Conservation (phyloP, 1,140 invertebrate genomes). For the Papilio helenus region DNA sequence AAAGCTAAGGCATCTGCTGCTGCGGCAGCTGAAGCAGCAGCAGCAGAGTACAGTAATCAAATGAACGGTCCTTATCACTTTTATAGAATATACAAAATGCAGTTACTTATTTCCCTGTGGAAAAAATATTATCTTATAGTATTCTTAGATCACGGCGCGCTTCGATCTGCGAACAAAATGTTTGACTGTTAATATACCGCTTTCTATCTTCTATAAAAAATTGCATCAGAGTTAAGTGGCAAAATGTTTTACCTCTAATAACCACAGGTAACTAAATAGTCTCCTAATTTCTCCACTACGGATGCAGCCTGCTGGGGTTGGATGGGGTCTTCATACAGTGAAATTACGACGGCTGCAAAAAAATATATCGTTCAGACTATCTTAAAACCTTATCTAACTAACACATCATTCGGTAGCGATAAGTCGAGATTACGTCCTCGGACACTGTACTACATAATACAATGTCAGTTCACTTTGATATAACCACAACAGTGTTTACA, state of each 20-base stretch:
- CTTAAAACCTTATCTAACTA: constrained; percentile 24
- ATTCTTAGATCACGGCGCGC: constrained; percentile 83
- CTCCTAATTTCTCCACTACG: constrained; percentile 97
- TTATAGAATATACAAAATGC: constrained; percentile 84
- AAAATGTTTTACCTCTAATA: constrained; percentile 88
- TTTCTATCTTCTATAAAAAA: not conserved
- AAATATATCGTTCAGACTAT: constrained; percentile 55
- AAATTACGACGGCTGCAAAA: constrained; percentile 93
- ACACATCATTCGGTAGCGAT: not conserved
- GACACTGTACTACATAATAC: not conserved
- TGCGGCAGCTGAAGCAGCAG: too few relatives aligned
- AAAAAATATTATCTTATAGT: constrained; percentile 84
- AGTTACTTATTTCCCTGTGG: constrained; percentile 84
- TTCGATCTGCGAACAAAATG: constrained; percentile 76
- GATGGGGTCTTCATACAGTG: constrained; percentile 96
- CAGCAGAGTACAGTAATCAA: too few relatives aligned
- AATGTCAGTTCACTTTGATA: not conserved
- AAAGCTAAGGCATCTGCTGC: too few relatives aligned
- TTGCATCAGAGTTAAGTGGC: constrained; percentile 1
- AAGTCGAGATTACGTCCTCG: not conserved
- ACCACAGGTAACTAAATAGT: constrained; percentile 96
- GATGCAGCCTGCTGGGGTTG: constrained; percentile 97
- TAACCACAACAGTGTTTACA: not conserved
- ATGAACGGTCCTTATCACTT: constrained; percentile 82
- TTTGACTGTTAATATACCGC: constrained; percentile 41